Base-by-base conservation (phyloP, 1,140 invertebrate genomes). In the Amyelois transitella region DNA sequence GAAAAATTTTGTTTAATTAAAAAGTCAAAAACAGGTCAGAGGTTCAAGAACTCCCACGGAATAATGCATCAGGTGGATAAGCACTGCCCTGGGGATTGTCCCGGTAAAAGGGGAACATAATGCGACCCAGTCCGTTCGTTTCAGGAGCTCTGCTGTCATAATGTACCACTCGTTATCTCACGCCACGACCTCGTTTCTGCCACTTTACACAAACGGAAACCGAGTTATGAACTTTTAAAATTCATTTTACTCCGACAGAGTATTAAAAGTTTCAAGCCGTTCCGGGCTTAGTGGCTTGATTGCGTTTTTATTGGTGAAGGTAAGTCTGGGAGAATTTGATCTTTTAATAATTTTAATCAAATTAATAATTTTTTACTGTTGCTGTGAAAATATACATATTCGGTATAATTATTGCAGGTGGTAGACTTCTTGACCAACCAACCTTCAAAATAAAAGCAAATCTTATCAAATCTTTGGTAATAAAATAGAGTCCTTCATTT, bases 101-200 rank as follows among this genome's bases (percentile, higher is more conserved):
- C 25, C 1, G 32, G 32, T 14, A 38, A 38, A 38, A 38, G 32
- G 6, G 32, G 32, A 14, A n/a, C 12, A 14, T n/a, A 38, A 38
- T 14, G 32, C 32, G 32, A 6, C 12, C 12, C 32, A 38, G 25
- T 32, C 4, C 25, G n/a, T n/a, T n/a, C 25, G 25, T 12, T 32
- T 32, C 25, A 32, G 25, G 25, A 14, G n/a, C 2, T n/a, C 22
- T 8, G 4, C 32, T 14, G 17, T 38, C 32, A 10, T 53, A 47
- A 53, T 17, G 43, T 32, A 19, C 66, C 55, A 65, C 64, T 73
- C 63, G 72, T 83, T 86, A 86, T 83, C 75, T 71, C 72, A 67
- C 65, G 62, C 59, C 62, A 67, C 70, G 78, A 64, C 80, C 82
- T 66, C 75, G 64, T 83, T 85, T 68, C 68, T 63, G 68, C 62